These are phyloP conservation scores for Lophius americanus DNA, from an alignment of 2,797 vertebrate genomes.

Conservation along the genomic window DNA sequence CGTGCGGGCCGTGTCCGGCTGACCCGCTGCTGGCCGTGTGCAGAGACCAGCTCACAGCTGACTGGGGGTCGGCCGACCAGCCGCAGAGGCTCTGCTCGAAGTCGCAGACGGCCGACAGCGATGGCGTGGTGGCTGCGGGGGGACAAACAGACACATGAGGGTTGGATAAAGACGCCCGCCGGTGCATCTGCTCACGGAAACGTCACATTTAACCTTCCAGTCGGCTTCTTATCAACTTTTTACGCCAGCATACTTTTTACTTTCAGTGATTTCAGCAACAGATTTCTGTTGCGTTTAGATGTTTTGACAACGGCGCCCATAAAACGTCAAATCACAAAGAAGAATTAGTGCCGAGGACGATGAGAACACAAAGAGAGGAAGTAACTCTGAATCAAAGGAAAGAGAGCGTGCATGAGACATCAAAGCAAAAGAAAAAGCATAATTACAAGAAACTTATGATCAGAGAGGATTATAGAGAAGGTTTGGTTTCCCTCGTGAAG, in stretches of 20 bases:
- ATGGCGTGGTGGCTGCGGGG: constrained; percentile 73
- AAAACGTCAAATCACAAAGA: constrained; percentile 22
- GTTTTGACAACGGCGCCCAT: constrained; percentile 29
- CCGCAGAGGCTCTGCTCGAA: constrained; percentile 91
- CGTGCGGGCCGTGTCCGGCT: constrained; percentile 59
- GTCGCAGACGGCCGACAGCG: constrained; percentile 90
- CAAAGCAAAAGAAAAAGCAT: background rate
- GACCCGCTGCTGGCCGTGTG: constrained; percentile 76
- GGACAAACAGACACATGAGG: constrained; percentile 22
- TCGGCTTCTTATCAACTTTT: constrained; percentile 9
- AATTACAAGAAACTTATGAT: background rate
- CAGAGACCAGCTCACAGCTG: constrained; percentile 88
- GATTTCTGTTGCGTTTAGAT: constrained; percentile 22
- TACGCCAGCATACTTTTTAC: constrained; percentile 7
- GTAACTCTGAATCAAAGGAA: background rate
- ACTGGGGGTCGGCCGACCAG: constrained; percentile 91
- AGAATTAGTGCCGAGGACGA: background rate
- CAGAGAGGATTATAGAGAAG: background rate
- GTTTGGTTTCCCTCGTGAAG: background rate
- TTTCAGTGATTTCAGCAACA: constrained; percentile 4
- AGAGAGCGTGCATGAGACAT: no score
- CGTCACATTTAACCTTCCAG: constrained; percentile 5
- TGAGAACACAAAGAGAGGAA: background rate
- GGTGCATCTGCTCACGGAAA: background rate
- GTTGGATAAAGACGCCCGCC: background rate